Evolutionary conservation across 2,113 vertebrate genomes (phyloP).

Genomic region (Neolamprologus toae): DNA sequence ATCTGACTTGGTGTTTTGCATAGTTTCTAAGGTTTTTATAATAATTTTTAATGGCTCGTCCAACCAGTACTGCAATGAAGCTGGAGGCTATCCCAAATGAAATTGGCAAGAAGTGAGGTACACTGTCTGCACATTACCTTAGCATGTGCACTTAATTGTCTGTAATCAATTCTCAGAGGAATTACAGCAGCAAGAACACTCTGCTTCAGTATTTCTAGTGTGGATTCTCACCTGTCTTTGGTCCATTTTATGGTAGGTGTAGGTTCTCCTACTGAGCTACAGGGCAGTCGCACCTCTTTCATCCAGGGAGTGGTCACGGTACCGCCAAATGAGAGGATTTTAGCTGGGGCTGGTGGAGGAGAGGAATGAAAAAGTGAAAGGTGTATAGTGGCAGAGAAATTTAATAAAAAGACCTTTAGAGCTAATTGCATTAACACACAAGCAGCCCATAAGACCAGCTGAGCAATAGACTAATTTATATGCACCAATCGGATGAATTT

Average conservation of each 20-base stretch:
- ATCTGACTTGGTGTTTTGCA: background rate
- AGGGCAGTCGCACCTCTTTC: constrained; percentile 93
- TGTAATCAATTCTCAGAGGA: background rate
- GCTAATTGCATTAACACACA: background rate
- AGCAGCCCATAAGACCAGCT: background rate
- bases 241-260: constrained; percentile 93
- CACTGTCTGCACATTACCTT: background rate
- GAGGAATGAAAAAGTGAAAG: background rate
- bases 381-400: background rate
- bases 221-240: constrained; percentile 86
- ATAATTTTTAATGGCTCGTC: background rate
- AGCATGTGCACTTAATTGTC: background rate
- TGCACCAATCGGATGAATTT: background rate
- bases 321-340: constrained; percentile 95
- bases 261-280: constrained; percentile 90
- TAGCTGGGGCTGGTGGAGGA: constrained; percentile 81
- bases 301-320: constrained; percentile 97
- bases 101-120: background rate
- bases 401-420: background rate
- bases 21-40: background rate
- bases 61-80: background rate
- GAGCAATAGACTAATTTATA: background rate
- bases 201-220: background rate
- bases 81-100: background rate
- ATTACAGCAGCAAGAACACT: background rate